Conservation (phyloP, 2,797 vertebrate species). For the Hylomyscus alleni region DNA sequence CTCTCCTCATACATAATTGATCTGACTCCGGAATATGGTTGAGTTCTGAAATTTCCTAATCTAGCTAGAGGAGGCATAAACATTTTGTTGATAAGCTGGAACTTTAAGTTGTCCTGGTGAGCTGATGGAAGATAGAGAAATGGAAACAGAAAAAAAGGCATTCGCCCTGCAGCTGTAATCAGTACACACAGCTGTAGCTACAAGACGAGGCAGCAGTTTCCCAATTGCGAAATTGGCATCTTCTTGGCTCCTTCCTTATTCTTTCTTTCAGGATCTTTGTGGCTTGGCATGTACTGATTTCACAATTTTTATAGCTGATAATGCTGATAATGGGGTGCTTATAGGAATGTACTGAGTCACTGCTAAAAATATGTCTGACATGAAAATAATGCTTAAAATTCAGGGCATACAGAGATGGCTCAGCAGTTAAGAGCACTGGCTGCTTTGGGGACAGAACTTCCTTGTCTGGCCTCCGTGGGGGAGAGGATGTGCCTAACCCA, state of each 20-base stretch:
- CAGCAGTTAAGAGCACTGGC: neutral
- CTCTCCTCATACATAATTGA: neutral
- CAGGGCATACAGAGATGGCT: neutral
- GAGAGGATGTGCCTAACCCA: neutral
- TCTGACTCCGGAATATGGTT: neutral
- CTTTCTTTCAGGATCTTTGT: neutral
- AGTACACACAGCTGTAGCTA: neutral
- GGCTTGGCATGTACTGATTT: neutral
- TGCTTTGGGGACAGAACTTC: neutral
- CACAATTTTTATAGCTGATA: neutral
- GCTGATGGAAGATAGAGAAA: neutral
- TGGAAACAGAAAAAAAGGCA: neutral
- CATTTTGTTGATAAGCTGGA: neutral
- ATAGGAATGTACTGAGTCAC: neutral
- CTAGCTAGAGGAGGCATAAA: neutral
- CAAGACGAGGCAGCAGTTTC: neutral
- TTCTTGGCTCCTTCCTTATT: neutral
- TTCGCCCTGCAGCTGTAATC: neutral
- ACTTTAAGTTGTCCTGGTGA: constrained; percentile 18
- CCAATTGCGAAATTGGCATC: too few relatives aligned
- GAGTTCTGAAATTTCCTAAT: neutral
- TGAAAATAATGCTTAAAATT: neutral
- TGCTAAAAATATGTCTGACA: neutral
- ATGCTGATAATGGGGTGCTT: neutral
- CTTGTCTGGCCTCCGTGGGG: neutral